Percentiles rank a stretch among this genome's conserved stretches.
These are phyloP conservation scores for Enteromius fasciolatus DNA, from an alignment of 2,797 vertebrate species.

Conservation along the genomic window DNA sequence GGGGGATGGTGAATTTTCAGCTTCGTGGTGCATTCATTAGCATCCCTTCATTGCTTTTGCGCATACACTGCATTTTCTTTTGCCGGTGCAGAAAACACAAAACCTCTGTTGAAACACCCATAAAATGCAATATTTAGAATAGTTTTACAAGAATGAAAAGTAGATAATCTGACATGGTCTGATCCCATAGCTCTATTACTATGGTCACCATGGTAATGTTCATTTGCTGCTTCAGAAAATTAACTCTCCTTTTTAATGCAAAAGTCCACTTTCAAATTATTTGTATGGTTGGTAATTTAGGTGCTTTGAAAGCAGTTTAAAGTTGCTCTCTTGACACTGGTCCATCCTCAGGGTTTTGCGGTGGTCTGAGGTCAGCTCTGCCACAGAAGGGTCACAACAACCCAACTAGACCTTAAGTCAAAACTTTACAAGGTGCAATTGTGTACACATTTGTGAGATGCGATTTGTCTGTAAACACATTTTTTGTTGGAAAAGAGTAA, in stretches of 20 bases:
- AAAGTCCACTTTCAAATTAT: background rate
- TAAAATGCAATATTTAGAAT: background rate
- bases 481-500: background rate
- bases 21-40: constrained; percentile 36
- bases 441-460: background rate
- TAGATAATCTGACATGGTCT: background rate
- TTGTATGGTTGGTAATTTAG: background rate
- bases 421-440: background rate
- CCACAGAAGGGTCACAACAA: constrained; percentile 48
- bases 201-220: background rate
- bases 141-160: background rate
- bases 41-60: constrained; percentile 16
- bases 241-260: background rate
- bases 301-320: background rate
- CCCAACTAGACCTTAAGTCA: background rate
- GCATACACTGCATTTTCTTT: constrained; percentile 19
- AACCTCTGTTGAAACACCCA: background rate
- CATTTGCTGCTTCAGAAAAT: background rate
- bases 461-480: background rate
- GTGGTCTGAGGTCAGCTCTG: constrained; percentile 60
- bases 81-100: background rate
- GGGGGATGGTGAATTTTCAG: constrained; percentile 35
- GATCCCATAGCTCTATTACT: background rate
- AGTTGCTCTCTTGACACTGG: background rate
- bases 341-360: background rate